Percentiles rank a stretch among this genome's conserved stretches.
These are phyloP conservation scores for Drosophila arizonae DNA, from an alignment of 1,140 invertebrate species.

Conservation along the genomic window DNA sequence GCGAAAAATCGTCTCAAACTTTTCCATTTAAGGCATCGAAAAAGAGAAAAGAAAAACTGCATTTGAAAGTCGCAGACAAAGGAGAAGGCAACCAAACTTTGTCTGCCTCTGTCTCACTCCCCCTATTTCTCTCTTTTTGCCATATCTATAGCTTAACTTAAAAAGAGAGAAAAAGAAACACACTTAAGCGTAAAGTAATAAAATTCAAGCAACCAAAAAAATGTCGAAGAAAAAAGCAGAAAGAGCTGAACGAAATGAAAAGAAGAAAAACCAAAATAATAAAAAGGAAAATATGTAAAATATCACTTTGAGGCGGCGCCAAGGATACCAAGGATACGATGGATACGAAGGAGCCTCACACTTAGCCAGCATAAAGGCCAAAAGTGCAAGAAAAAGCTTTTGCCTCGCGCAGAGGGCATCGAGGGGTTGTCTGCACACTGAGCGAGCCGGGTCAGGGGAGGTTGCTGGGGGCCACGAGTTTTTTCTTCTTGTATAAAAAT, in stretches of 20 bases:
- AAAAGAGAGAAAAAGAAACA: slow-evolving; percentile 47
- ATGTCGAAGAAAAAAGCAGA: slow-evolving; percentile 62
- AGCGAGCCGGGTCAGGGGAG: slow-evolving; percentile 1
- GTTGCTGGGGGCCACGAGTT: slow-evolving; percentile 9
- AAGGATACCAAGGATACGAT: slow-evolving; percentile 31
- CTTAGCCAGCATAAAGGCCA: slow-evolving; percentile 34
- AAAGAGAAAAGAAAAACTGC: slow-evolving; percentile 33
- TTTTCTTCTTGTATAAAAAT: slow-evolving; percentile 70
- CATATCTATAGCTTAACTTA: not conserved
- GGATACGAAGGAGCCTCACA: slow-evolving; percentile 65
- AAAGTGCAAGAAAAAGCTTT: slow-evolving; percentile 58
- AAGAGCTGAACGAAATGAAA: slow-evolving; percentile 22
- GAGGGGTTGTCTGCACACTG: not conserved
- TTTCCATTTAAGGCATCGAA: slow-evolving; percentile 67
- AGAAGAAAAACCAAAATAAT: slow-evolving; percentile 28
- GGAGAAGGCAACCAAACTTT: slow-evolving; percentile 18
- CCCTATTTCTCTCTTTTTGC: not conserved
- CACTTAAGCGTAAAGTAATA: slow-evolving; percentile 79
- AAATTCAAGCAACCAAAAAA: slow-evolving; percentile 76
- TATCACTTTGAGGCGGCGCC: slow-evolving; percentile 68
- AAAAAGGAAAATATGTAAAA: slow-evolving; percentile 72
- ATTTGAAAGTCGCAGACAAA: slow-evolving; percentile 30
- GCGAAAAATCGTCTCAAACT: slow-evolving; percentile 64
- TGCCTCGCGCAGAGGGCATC: slow-evolving; percentile 41
- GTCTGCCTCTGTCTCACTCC: slow-evolving; percentile 1